Conservation (phyloP, 2,797 vertebrate genomes). For the Hippopotamyrus pictus region DNA sequence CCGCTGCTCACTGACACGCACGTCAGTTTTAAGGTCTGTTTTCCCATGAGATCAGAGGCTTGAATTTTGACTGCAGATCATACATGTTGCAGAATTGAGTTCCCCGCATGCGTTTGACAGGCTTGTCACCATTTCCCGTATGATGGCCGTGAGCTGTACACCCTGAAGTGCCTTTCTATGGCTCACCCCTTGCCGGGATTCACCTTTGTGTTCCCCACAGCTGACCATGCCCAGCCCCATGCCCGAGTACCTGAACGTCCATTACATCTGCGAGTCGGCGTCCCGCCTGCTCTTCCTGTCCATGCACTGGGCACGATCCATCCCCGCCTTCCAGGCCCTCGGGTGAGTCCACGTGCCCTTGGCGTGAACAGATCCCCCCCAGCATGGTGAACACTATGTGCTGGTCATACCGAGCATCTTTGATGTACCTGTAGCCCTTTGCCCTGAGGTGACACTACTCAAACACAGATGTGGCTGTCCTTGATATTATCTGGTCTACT, state of each 20-base stretch:
- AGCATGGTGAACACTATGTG: not conserved
- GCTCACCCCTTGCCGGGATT: not conserved
- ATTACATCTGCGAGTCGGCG: conserved; percentile 98
- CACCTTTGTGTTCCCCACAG: conserved; percentile 42
- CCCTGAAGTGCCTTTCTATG: conserved; percentile 20
- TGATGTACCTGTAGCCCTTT: not conserved
- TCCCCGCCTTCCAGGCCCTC: conserved; percentile 92
- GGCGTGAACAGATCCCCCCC: not conserved
- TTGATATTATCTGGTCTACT: not conserved
- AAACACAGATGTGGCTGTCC: not conserved
- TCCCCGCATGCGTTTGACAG: conserved; percentile 16
- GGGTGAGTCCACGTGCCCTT: conserved; percentile 65
- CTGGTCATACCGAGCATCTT: not conserved
- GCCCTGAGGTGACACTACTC: not conserved
- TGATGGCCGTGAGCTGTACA: not conserved
- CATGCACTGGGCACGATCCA: conserved; percentile 98
- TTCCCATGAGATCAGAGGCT: not conserved
- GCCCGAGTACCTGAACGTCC: conserved; percentile 96
- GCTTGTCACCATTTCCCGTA: not conserved
- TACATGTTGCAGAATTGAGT: not conserved
- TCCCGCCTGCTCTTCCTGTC: conserved; percentile 96
- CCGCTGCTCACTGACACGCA: conserved; percentile 94
- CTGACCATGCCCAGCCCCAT: conserved; percentile 92
- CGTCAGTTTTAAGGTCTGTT: conserved; percentile 84
- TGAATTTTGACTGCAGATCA: not conserved